Conservation (phyloP, 2,797 vertebrate genomes). For the Scomberomorus guttatus region DNA sequence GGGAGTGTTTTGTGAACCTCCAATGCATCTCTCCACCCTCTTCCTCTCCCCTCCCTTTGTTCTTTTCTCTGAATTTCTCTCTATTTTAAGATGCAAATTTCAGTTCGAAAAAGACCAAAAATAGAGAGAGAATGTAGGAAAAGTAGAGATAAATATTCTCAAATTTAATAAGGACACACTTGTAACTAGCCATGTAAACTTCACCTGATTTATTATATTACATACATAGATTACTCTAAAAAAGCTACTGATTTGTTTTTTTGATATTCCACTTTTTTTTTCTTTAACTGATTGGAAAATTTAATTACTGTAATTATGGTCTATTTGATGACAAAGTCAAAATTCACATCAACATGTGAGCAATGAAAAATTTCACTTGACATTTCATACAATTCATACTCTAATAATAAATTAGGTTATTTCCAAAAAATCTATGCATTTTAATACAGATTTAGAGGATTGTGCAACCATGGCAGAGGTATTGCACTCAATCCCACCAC, state of each 20-base stretch:
- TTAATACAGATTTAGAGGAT: not conserved
- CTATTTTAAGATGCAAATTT: not conserved
- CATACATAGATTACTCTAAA: no score
- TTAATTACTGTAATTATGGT: not conserved
- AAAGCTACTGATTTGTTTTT: no score
- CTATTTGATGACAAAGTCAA: not conserved
- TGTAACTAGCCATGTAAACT: no score
- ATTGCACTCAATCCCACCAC: not conserved
- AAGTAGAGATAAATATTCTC: not conserved
- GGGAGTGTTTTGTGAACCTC: constrained; percentile 17
- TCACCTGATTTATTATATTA: no score
- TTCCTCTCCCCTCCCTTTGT: not conserved
- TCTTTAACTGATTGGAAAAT: not conserved
- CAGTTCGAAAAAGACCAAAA: not conserved
- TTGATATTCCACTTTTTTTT: not conserved
- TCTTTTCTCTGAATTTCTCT: not conserved
- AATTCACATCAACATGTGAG: no score
- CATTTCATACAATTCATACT: not conserved
- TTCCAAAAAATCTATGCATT: not conserved
- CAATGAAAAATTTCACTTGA: no score
- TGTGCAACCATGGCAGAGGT: not conserved
- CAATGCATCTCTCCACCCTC: not conserved
- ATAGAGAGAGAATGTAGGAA: not conserved
- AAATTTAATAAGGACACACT: no score
- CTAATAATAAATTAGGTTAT: not conserved